Evolutionary conservation across 2,888 invertebrate genomes (phyloP), one percentile per base, ranked within the genome.

Genomic region (Papilio protenor): DNA sequence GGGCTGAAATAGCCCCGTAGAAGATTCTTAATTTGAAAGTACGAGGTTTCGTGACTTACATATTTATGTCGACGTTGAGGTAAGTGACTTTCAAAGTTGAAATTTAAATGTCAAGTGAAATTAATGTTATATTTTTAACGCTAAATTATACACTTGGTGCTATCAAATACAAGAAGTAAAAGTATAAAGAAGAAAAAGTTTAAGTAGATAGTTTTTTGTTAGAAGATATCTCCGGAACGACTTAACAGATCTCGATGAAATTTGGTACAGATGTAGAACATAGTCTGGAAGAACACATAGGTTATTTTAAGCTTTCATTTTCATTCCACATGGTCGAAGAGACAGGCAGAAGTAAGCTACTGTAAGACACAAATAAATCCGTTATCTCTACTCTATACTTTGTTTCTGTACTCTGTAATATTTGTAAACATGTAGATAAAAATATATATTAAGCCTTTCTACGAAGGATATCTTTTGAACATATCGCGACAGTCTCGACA

Each of bases 1-100:
- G 74, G 75, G 75, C 76, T 72, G 55, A 74, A 79, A 81, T 78
- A 66, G 74, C 76, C 61, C 78, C 74, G 73, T 61, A 73, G 70
- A 74, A 76, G 73, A 76, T 74, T 78, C 80, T 78, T 80, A 81
- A 80, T 80, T 80, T 81, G 77, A 80, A 79, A 69, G 76, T 78
- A 78, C 72, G 75, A 75, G 75, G 47, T 76, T 76, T 73, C 78
- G 72, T 78, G 78, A 78, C 75, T 78, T 76, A 78, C 75, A 78
- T 78, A 78, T 78, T 78, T 78, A 78, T 72, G 75, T 55, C 72
- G 52, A 75, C 78, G 64, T 74, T 27, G 66, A 75, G 78, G 75
- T 78, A 66, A 76, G 66, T 69, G 70, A 75, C 77, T 75, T 75
- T 71, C 52, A 55, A 78, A 70, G 70, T 71, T 52, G 61, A 61